phyloP scores from a whole-genome alignment of 2,888 invertebrate genomes.

The Watsonalla binaria region DNA sequence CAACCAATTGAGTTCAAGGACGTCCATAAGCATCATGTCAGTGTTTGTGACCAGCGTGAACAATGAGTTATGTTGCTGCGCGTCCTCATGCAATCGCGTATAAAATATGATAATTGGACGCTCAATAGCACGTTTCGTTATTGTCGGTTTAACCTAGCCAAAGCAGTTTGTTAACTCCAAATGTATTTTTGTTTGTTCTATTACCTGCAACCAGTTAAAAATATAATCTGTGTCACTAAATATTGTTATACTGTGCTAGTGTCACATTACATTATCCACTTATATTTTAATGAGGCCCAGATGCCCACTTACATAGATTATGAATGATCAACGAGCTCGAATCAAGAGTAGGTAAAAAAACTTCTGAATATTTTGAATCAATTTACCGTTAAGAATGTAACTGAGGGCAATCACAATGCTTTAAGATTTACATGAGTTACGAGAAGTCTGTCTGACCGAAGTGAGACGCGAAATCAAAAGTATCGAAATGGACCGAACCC shows the following conservation, averaged over 20 bases:
- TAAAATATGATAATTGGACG: slow-evolving; percentile 73
- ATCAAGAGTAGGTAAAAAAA: not conserved
- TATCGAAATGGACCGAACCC: slow-evolving; percentile 48
- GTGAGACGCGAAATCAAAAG: slow-evolving; percentile 52
- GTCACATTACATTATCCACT: slow-evolving; percentile 13
- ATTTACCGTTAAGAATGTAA: slow-evolving; percentile 8
- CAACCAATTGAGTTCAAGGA: slow-evolving; percentile 75
- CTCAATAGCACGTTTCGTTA: slow-evolving; percentile 49
- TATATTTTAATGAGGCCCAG: slow-evolving; percentile 18
- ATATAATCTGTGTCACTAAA: not conserved
- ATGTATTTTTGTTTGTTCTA: not conserved
- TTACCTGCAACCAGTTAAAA: not conserved
- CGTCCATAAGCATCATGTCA: slow-evolving; percentile 64
- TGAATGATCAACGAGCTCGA: slow-evolving; percentile 12
- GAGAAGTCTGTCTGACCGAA: slow-evolving; percentile 24
- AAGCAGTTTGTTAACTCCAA: slow-evolving; percentile 1
- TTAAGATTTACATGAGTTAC: slow-evolving; percentile 8
- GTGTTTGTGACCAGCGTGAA: slow-evolving; percentile 73
- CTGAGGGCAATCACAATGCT: not conserved
- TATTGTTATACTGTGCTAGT: not conserved
- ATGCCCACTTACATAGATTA: slow-evolving; percentile 16
- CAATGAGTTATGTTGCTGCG: slow-evolving; percentile 67
- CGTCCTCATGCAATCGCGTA: slow-evolving; percentile 71
- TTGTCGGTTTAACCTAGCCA: slow-evolving; percentile 21
- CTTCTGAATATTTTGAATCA: not conserved